Base-by-base conservation (phyloP, 1,140 invertebrate genomes). In the Macrosteles quadrilineatus region DNA sequence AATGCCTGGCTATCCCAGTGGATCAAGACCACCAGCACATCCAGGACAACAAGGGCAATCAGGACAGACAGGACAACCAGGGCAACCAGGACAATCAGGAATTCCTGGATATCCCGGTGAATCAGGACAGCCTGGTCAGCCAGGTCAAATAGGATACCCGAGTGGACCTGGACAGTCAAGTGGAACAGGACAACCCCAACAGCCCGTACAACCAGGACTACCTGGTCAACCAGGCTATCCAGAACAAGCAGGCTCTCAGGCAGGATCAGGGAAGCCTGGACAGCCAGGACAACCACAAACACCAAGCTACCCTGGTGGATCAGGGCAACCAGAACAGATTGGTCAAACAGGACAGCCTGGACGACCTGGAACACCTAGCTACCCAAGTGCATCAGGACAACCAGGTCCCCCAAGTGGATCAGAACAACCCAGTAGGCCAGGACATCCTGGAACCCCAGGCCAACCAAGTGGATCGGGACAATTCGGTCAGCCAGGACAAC, bases 231-330 rank as follows among this genome's bases (percentile, higher is more conserved):
- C 75, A 71, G 75, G 75, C 31, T 50, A 57, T 0, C 72, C 70
- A 64, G 75, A 67, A 69, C 66, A 71, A 40, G 36, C 6, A 40
- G 36, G 36, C 17, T 40, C 36, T 6, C 6, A 40, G 17, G 36
- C 6, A 6, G 6, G 17, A 14, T 69, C 74, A 29, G 76, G 77
- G n/a, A 65, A 68, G 27, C 74, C 76, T 12, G 74, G 76, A 57
- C 3, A 57, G 19, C 74, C 76, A 69, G 75, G 74, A 43, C 29
- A 55, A 36, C 77, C 77, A 72, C 76, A 76, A 57, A 59, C 73
- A 47, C 78, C 75, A 76, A 74, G 76, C 21, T 11, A 59, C 12
- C 78, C 76, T 70, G 77, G 72, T 25, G 68, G 72, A 2, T 70
- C 76, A 30, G 72, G 73, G n/a, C 21, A 62, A 43, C 67, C 72